Percentiles rank a stretch among this genome's conserved stretches.
These are phyloP conservation scores for Podarcis muralis DNA, from an alignment of 2,113 vertebrate genomes.

Conservation along the genomic window DNA sequence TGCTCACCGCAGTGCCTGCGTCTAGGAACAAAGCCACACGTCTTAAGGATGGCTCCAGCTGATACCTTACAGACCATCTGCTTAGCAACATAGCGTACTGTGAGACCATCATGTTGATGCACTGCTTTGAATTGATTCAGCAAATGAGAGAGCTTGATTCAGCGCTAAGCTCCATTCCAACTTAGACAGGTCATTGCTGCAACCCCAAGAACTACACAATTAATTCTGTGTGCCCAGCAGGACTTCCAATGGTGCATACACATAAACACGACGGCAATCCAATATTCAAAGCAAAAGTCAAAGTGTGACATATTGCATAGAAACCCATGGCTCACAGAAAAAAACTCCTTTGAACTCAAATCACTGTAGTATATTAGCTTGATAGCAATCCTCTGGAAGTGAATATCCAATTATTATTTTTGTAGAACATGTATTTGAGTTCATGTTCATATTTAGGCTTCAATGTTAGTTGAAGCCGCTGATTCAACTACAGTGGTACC, in stretches of 20 bases:
- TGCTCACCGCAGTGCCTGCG: fast-evolving
- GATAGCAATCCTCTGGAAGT: background rate
- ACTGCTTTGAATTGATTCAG: background rate
- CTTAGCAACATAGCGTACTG: constrained; percentile 21
- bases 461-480: too few relatives aligned
- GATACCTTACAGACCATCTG: background rate
- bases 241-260: background rate
- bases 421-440: background rate
- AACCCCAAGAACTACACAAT: background rate
- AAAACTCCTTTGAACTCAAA: background rate
- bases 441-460: background rate
- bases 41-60: background rate
- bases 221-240: background rate
- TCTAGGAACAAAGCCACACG: constrained; percentile 7
- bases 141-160: constrained; percentile 6
- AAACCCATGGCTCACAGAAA: background rate
- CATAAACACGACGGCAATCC: background rate
- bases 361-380: background rate
- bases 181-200: background rate
- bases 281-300: background rate
- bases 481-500: too few relatives aligned
- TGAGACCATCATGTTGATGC: background rate
- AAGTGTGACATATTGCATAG: background rate
- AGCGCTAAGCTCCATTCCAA: constrained; percentile 1
- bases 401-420: too few relatives aligned